Evolutionary conservation across 2,797 vertebrate species (phyloP), one percentile per base, ranked within the genome.

Genomic region (Lithobates pipiens): DNA sequence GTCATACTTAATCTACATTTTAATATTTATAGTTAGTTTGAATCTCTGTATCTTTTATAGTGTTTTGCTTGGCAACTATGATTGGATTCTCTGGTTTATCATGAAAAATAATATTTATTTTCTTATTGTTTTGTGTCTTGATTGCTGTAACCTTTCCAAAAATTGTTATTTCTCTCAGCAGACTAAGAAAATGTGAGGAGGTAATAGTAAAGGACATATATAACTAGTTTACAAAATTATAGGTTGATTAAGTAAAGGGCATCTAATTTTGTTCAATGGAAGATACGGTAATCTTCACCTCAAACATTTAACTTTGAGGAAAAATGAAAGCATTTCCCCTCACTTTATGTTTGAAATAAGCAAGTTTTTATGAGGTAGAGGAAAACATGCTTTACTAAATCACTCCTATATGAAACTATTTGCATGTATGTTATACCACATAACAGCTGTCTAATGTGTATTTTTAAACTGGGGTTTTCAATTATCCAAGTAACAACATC

Each of bases 121-220:
- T 61, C 34, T 71, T 50, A 61, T 61, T 69, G n/a, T 80, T 69
- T 80, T 69, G 70, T 39, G 27, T 27, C 68, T 61, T 72, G 46
- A 80, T 74, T 82, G 73, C 70, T 63, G 57, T 73, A 82, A 74
- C 80, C 80, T 82, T 82, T 74, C 75, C 71, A 61, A 32, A 32
- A 80, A 72, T 72, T 80, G 46, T 39, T 50, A 80, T 57, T 72
- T 72, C 79, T 80, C 46, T 61, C 23, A 80, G 57, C 50, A 70
- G 44, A 16, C 6, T 57, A 57, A 16, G 10, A 25, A 80, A 27
- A 67, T 44, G 32, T 57, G 32, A 23, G 27, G 34, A 18, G 68
- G 29, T 2, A 70, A 72, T 36, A 72, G 44, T 70, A 36, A 16
- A 71, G 78, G n/a, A 27, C 15, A 71, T 57, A 71, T 10, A 29